Evolutionary conservation across 2,797 vertebrate genomes (phyloP).

Genomic region (Smutsia gigantea): DNA sequence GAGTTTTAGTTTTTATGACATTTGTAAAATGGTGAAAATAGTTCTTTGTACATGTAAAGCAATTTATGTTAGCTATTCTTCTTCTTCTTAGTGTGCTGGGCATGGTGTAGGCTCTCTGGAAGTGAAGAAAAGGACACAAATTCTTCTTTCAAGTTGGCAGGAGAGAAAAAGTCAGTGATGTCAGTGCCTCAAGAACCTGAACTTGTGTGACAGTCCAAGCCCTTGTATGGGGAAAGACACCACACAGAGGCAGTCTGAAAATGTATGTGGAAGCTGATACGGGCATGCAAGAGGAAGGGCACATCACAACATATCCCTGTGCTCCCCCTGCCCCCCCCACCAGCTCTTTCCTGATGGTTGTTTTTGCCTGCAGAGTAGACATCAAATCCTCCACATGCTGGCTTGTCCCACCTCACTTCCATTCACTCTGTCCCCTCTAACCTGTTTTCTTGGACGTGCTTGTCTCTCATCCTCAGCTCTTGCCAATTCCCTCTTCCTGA

Average conservation of each 20-base stretch:
- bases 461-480: neutral
- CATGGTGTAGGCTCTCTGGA: neutral
- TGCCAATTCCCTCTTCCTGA: neutral
- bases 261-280: neutral
- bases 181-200: neutral
- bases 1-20: neutral
- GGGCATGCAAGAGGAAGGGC: neutral
- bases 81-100: neutral
- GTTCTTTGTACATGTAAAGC: neutral
- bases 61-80: neutral
- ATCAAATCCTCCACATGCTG: neutral
- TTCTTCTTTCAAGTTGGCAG: neutral
- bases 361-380: neutral
- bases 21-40: neutral
- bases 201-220: neutral
- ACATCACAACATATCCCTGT: neutral
- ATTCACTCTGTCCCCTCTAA: neutral
- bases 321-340: neutral
- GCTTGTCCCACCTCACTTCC: neutral
- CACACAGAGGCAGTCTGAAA: neutral
- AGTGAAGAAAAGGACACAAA: neutral
- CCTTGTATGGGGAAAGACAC: neutral
- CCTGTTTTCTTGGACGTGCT: neutral
- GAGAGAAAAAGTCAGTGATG: neutral
- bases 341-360: neutral